Conservation (phyloP, 2,113 vertebrate genomes). For the Oxygymnocypris stewartii region DNA sequence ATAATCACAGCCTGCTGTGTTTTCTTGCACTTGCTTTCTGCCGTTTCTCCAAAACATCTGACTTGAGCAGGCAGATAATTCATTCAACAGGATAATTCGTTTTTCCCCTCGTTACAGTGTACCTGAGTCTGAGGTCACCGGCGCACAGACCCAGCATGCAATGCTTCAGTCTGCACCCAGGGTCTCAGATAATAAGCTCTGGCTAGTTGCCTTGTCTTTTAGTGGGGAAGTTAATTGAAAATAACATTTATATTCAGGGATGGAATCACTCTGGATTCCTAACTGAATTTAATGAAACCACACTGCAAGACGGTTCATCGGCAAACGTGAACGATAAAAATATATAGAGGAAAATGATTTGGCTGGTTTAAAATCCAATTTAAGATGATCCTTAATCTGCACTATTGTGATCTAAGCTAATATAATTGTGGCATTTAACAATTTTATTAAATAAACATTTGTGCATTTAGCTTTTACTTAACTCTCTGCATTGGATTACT, state of each 20-base stretch:
- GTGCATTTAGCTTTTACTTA: background rate
- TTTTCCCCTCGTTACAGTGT: slow-evolving; percentile 23
- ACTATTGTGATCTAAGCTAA: background rate
- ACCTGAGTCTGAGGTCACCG: slow-evolving; percentile 54
- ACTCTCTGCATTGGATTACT: background rate
- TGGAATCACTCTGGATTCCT: slow-evolving; percentile 50
- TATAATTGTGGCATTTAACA: background rate
- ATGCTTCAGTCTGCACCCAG: slow-evolving; percentile 49
- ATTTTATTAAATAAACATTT: background rate
- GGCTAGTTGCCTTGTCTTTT: slow-evolving; percentile 58
- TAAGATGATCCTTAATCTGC: too few species aligned
- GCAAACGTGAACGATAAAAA: slow-evolving; percentile 22
- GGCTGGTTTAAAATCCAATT: slow-evolving; percentile 16
- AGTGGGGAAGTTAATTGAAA: slow-evolving; percentile 60
- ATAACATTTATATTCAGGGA: slow-evolving; percentile 53
- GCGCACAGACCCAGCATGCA: slow-evolving; percentile 44
- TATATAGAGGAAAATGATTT: slow-evolving; percentile 1
- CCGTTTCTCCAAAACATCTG: slow-evolving; percentile 30
- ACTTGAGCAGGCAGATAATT: slow-evolving; percentile 23
- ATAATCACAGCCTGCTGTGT: slow-evolving; percentile 7
- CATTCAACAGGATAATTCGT: slow-evolving; percentile 29
- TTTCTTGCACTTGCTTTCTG: slow-evolving; percentile 19
- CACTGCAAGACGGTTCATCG: slow-evolving; percentile 18
- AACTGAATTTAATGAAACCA: slow-evolving; percentile 48
- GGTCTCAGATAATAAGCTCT: slow-evolving; percentile 59